Percentiles rank a stretch among this genome's conserved stretches.
Conservation (phyloP, 2,888 invertebrate species). For the Heteromurus nitidus region DNA sequence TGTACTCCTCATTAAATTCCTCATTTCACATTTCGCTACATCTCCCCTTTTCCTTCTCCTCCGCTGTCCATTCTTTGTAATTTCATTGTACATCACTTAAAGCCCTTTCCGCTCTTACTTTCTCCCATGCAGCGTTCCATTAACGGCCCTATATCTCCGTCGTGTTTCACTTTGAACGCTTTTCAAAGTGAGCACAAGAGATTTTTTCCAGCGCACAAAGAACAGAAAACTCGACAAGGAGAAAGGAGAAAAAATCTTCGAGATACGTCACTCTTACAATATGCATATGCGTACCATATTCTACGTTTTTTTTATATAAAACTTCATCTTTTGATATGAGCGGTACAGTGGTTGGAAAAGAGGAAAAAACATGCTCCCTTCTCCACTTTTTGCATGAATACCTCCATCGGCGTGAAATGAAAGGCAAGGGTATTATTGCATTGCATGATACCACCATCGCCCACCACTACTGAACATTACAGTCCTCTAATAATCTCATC, state of each 20-base stretch:
- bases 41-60: conserved; percentile 34
- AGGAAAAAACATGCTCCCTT: neutral
- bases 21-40: conserved; percentile 63
- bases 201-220: conserved; percentile 4
- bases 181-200: conserved; percentile 12
- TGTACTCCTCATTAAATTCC: conserved; percentile 60
- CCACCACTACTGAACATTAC: neutral
- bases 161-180: conserved; percentile 26
- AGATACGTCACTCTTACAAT: neutral
- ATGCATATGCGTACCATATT: neutral
- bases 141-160: conserved; percentile 30
- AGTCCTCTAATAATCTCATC: conserved; percentile 48
- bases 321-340: neutral
- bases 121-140: conserved; percentile 44
- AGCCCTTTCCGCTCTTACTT: conserved; percentile 20
- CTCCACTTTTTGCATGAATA: neutral
- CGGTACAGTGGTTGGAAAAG: no score
- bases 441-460: neutral
- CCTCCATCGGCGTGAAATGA: neutral
- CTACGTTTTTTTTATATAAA: neutral
- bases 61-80: conserved; percentile 51
- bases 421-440: no score
- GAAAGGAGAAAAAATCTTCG: neutral
- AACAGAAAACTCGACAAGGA: conserved; percentile 14
- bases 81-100: conserved; percentile 55